Base-by-base conservation (phyloP, 2,888 invertebrate species). In the Lepidochitona cinerea region DNA sequence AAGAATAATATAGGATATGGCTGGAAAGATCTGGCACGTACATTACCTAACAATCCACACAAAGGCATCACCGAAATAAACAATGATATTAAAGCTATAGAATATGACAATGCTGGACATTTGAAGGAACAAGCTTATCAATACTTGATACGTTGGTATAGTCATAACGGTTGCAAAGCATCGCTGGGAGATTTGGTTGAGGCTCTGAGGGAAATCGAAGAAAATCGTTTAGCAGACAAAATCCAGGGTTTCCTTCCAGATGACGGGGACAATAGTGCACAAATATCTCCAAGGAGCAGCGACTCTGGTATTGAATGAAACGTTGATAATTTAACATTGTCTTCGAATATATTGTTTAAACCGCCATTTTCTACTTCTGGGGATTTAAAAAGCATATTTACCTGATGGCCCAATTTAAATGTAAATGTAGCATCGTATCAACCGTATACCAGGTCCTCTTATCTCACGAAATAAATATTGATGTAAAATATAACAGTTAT, bases 21-120 rank as follows among this genome's bases (percentile, higher is more conserved):
- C 32, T 74, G 74, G 74, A 74, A 74, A 52, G 74, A 74, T 14
- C 49, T 74, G 65, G 54, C 71, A 14, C 53, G 74, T 14, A 65
- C 68, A 2, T 35, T 74, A 29, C 71, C 74, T 14, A 68, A 74
- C 68, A 2, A n/a, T 18, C 64, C 71, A 36, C 26, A 37, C 32
- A 67, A 64, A 33, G 68, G 67, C 14, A 37, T 68, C 14, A 37
- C 26, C n/a, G 74, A 74, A 33, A 53, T 74, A n/a, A 69, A 74
- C 68, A 74, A 71, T n/a, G 74, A 74, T 26, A 74, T 74, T 1
- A 37, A 23, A 23, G 68, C 37, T 32, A 74, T 74, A 9, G 74
- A 74, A 54, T 71, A 74, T 32, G 52, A 67, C 29, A 71, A 71
- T n/a, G 37, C 32, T 1, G 74, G 74, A 0, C 74, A 74, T 49